Evolutionary conservation across 2,797 vertebrate species (phyloP).

Genomic region (Cetoscarus ocellatus): DNA sequence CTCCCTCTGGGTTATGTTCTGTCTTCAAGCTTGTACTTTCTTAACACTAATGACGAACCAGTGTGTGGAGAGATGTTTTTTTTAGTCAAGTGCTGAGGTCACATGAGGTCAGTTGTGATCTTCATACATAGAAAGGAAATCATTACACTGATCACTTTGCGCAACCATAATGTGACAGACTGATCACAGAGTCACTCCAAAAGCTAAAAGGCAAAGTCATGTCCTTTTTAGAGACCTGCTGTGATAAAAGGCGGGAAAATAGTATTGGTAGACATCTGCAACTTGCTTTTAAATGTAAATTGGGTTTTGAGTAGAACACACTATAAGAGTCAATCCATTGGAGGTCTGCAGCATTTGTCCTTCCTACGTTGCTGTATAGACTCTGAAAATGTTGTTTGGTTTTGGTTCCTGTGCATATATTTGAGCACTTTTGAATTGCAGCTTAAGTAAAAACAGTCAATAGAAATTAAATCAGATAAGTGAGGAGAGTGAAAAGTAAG

Average conservation of each 20-base stretch:
- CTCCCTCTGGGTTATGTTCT: constrained; percentile 65
- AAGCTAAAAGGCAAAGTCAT: constrained; percentile 30
- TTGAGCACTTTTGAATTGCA: constrained; percentile 3
- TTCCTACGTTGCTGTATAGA: not conserved
- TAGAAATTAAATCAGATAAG: constrained; percentile 15
- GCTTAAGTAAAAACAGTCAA: not conserved
- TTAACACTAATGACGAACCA: constrained; percentile 65
- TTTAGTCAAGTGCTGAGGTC: constrained; percentile 38
- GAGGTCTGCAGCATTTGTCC: constrained; percentile 7
- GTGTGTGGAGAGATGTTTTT: constrained; percentile 38
- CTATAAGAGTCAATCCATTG: not conserved
- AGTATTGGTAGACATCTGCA: not conserved
- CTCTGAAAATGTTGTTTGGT: not conserved
- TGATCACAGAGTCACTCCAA: constrained; percentile 11
- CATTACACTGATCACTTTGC: constrained; percentile 13
- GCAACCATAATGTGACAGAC: not conserved
- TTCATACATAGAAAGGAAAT: constrained; percentile 14
- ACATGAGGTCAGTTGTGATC: constrained; percentile 30
- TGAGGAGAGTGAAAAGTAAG: not conserved
- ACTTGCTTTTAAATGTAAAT: constrained; percentile 11
- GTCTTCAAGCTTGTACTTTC: constrained; percentile 60
- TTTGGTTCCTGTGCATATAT: constrained; percentile 2
- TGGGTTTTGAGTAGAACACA: not conserved
- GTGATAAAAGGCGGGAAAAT: constrained; percentile 3
- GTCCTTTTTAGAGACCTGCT: not conserved